These are phyloP conservation scores for Apamea monoglypha DNA, from an alignment of 2,888 invertebrate genomes.

Conservation along the genomic window DNA sequence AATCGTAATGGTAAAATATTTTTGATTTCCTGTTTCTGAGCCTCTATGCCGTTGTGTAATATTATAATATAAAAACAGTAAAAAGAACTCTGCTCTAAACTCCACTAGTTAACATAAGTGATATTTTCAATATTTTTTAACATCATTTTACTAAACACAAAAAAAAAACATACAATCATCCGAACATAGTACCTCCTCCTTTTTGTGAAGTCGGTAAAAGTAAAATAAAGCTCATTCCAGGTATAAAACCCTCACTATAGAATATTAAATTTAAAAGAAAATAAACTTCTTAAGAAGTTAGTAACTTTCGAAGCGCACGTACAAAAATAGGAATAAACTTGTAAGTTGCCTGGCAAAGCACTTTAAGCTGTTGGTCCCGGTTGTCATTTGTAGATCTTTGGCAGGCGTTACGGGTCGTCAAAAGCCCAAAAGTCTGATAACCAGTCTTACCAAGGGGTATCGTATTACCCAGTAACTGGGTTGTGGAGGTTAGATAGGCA, in stretches of 20 bases:
- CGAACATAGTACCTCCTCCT: no score
- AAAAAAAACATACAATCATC: no score
- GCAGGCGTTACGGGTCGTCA: no score
- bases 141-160: neutral
- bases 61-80: neutral
- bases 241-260: neutral
- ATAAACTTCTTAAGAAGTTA: constrained; percentile 5
- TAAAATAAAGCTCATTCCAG: neutral
- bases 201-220: no score
- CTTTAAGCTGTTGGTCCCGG: neutral
- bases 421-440: no score
- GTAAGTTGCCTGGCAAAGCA: neutral
- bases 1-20: neutral
- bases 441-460: no score
- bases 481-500: no score
- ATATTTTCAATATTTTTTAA: neutral
- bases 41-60: neutral
- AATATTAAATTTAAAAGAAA: constrained; percentile 29
- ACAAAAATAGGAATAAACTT: neutral
- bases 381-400: no score
- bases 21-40: neutral
- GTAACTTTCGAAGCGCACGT: constrained; percentile 10
- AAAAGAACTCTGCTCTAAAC: neutral
- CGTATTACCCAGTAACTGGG: no score
- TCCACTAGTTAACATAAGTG: neutral